Evolutionary conservation across 2,888 invertebrate species (phyloP).

Genomic region (Drosophila paramelanica): DNA sequence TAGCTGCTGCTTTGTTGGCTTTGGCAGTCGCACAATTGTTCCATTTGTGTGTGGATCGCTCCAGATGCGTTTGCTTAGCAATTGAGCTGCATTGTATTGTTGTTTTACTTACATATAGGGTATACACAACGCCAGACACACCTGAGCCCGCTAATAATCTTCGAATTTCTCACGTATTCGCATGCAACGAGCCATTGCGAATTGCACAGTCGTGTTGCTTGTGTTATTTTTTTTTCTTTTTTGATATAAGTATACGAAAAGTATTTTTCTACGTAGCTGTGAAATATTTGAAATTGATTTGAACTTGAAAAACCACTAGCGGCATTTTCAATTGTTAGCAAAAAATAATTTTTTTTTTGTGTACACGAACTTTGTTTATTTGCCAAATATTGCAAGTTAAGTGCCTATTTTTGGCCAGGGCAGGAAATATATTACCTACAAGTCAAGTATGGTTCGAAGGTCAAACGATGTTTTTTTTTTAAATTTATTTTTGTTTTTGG

Average conservation of each 20-base stretch:
- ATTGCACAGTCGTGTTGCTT: slow-evolving; percentile 29
- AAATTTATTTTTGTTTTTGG: slow-evolving; percentile 15
- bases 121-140: slow-evolving; percentile 1
- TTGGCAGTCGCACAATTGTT: slow-evolving; percentile 44
- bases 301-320: slow-evolving; percentile 35
- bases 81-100: slow-evolving; percentile 30
- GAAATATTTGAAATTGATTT: slow-evolving; percentile 31
- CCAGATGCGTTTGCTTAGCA: slow-evolving; percentile 51
- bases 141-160: slow-evolving; percentile 37
- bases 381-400: slow-evolving; percentile 48
- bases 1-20: slow-evolving; percentile 48
- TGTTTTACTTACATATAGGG: slow-evolving; percentile 5
- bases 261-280: background rate
- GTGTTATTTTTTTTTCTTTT: background rate
- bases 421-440: slow-evolving; percentile 50
- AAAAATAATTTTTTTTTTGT: background rate
- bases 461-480: slow-evolving; percentile 31
- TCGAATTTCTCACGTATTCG: slow-evolving; percentile 56
- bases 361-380: slow-evolving; percentile 16
- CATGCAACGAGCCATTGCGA: slow-evolving; percentile 47
- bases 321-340: slow-evolving; percentile 2
- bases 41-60: slow-evolving; percentile 32
- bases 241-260: slow-evolving; percentile 8
- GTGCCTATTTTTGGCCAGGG: slow-evolving; percentile 34
- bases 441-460: slow-evolving; percentile 53